These are phyloP conservation scores for Nephotettix cincticeps DNA, from an alignment of 1,140 invertebrate species.

Conservation along the genomic window DNA sequence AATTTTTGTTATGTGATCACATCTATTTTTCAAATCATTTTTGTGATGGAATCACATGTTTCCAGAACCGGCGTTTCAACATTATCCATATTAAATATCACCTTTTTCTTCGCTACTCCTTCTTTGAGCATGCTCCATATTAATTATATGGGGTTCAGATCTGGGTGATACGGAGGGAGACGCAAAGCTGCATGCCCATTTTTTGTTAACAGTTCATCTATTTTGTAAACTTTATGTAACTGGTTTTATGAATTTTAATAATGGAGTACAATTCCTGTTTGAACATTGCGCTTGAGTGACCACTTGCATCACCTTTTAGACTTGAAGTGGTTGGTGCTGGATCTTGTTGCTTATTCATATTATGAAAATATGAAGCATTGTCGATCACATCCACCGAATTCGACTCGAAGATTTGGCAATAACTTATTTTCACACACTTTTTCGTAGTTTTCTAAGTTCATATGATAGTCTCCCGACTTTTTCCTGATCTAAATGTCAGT, in stretches of 20 bases:
- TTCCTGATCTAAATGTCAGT: constrained; percentile 14
- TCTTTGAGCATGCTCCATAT: constrained; percentile 14
- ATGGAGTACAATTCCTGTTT: constrained; percentile 23
- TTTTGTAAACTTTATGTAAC: constrained; percentile 3
- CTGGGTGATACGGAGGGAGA: constrained; percentile 18
- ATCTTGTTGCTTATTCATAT: constrained; percentile 38
- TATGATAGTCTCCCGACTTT: constrained; percentile 27
- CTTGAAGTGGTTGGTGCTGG: constrained; percentile 35
- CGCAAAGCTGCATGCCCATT: not conserved
- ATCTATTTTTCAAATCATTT: constrained; percentile 17
- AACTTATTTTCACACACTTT: constrained; percentile 26
- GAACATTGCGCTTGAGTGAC: constrained; percentile 26
- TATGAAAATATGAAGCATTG: constrained; percentile 48
- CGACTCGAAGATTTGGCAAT: constrained; percentile 43
- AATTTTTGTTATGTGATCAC: constrained; percentile 6
- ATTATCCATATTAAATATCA: constrained; percentile 1
- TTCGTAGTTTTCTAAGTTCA: constrained; percentile 33
- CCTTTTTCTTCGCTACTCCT: constrained; percentile 6
- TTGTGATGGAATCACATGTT: not conserved
- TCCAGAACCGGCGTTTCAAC: not conserved
- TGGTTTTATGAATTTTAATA: not conserved
- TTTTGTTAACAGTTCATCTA: not conserved
- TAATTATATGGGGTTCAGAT: constrained; percentile 19
- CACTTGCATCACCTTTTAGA: constrained; percentile 39
- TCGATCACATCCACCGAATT: constrained; percentile 45